phyloP scores from a whole-genome alignment of 35 echinoderm and acorn worm species.

The Patiria miniata region DNA sequence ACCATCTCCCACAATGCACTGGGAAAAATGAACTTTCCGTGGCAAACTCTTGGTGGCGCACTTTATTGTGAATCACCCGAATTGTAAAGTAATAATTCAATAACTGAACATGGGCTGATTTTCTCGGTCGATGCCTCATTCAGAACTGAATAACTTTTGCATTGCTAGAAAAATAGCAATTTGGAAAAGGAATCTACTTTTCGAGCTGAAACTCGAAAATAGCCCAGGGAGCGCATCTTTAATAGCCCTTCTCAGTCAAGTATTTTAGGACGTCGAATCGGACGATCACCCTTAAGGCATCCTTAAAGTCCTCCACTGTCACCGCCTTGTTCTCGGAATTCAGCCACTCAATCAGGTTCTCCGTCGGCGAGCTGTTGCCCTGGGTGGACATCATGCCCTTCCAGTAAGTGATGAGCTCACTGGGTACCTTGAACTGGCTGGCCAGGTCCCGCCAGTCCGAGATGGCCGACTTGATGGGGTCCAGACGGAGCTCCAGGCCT shows the following conservation, averaged over 20 bases:
- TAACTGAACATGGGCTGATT: no score
- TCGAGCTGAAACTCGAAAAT: no score
- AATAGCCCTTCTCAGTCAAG: not conserved
- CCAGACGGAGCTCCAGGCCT: constrained; percentile 2
- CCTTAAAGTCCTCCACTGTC: constrained; percentile 26
- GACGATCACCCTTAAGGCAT: not conserved
- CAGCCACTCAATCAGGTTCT: constrained; percentile 13
- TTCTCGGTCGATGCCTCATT: no score
- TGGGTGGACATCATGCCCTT: not conserved
- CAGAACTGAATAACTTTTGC: no score
- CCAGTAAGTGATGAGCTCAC: constrained; percentile 40
- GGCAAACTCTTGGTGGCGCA: no score
- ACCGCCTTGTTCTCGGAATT: not conserved
- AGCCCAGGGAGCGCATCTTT: no score
- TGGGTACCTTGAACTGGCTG: constrained; percentile 8
- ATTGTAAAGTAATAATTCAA: no score
- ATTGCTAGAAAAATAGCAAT: no score
- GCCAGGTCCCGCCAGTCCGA: constrained; percentile 44
- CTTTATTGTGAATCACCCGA: no score
- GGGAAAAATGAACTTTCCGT: no score
- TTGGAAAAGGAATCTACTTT: no score
- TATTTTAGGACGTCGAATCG: constrained; percentile 28
- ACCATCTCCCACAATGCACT: no score
- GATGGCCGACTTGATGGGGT: constrained; percentile 15
- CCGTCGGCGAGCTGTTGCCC: not conserved